These are phyloP conservation scores for Iselma pallidipennis DNA, from an alignment of 2,888 invertebrate species.

Conservation along the genomic window DNA sequence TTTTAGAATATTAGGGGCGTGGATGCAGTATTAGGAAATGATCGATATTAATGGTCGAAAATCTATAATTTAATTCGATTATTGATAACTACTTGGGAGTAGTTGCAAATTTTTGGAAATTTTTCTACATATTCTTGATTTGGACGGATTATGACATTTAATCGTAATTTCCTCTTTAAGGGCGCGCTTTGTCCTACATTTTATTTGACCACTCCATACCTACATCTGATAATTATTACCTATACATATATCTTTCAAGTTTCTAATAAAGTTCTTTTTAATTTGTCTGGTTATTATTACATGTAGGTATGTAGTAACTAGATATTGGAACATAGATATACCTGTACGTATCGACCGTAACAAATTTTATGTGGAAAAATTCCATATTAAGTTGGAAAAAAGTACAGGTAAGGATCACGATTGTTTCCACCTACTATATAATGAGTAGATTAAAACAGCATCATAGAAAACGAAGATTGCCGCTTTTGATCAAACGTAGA, in stretches of 20 bases:
- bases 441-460: conserved; percentile 49
- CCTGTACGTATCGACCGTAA: conserved; percentile 10
- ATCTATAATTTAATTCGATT: too few relatives aligned
- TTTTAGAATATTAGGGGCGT: not conserved
- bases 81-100: too few relatives aligned
- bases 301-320: not conserved
- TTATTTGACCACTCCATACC: not conserved
- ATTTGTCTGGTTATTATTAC: not conserved
- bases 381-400: conserved; percentile 21
- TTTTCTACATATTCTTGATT: too few relatives aligned
- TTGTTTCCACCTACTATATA: conserved; percentile 49
- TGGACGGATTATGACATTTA: too few relatives aligned
- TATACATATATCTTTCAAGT: not conserved
- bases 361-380: conserved; percentile 19
- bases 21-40: not conserved
- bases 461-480: conserved; percentile 42
- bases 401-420: conserved; percentile 27
- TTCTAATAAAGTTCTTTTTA: not conserved
- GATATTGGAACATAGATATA: conserved; percentile 1
- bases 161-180: too few relatives aligned
- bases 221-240: not conserved
- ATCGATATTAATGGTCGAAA: too few relatives aligned
- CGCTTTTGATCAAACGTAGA: conserved; percentile 49
- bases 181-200: too few relatives aligned
- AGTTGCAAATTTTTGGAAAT: too few relatives aligned